phyloP scores from a whole-genome alignment of 2,797 vertebrate species.

The Chaenodraco wilsoni region DNA sequence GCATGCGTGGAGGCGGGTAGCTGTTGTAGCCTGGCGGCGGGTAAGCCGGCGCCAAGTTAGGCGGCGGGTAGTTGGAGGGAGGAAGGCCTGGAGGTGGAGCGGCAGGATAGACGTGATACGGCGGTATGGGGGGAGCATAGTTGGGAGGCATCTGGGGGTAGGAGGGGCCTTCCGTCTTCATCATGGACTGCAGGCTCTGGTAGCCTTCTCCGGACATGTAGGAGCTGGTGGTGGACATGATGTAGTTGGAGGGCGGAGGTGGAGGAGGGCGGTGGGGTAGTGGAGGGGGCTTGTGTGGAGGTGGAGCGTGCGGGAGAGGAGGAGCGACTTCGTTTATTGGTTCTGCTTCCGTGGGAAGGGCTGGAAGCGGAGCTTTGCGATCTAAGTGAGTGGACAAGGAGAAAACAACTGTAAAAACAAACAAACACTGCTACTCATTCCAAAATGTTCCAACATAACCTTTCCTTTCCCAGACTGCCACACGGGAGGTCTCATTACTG shows the following conservation, averaged over 20 bases:
- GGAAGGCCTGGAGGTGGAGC: slow-evolving; percentile 90
- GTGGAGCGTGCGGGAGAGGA: slow-evolving; percentile 89
- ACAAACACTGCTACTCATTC: not conserved
- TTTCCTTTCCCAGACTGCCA: slow-evolving; percentile 45
- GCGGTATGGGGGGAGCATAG: slow-evolving; percentile 89
- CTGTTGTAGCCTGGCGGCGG: slow-evolving; percentile 93
- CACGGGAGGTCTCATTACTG: slow-evolving; percentile 66
- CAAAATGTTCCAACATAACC: slow-evolving; percentile 20
- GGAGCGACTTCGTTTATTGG: slow-evolving; percentile 85
- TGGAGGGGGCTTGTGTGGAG: slow-evolving; percentile 91
- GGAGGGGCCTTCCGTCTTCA: slow-evolving; percentile 94
- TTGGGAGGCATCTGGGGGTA: slow-evolving; percentile 89
- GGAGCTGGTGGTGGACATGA: slow-evolving; percentile 92
- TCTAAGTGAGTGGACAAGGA: slow-evolving; percentile 75
- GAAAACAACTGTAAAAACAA: not conserved
- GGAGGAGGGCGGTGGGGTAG: slow-evolving; percentile 92
- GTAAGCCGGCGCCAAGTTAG: slow-evolving; percentile 86
- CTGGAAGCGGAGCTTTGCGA: slow-evolving; percentile 86
- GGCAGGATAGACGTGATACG: slow-evolving; percentile 88
- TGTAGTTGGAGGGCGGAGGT: slow-evolving; percentile 89
- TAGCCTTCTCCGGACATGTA: slow-evolving; percentile 98
- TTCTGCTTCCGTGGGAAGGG: slow-evolving; percentile 88
- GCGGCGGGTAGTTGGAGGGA: slow-evolving; percentile 84
- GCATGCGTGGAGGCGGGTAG: slow-evolving; percentile 90
- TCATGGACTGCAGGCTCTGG: slow-evolving; percentile 96